These are phyloP conservation scores for Anthopleura xanthogrammica DNA, from an alignment of 92 coral and sea anemone species.

Conservation along the genomic window DNA sequence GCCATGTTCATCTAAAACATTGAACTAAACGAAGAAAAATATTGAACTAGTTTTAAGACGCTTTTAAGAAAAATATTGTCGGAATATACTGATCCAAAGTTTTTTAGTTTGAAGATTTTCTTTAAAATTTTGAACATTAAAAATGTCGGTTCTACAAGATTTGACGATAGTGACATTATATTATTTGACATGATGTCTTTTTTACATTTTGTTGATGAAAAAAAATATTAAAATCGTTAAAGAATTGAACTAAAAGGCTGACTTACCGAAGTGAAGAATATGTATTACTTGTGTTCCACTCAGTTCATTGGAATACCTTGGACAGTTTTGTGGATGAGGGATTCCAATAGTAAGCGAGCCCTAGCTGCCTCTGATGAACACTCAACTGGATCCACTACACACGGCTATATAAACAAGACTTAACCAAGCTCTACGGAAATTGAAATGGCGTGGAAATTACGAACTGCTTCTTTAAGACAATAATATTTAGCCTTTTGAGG, in stretches of 20 bases:
- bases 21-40: too few relatives aligned
- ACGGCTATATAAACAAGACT: conserved; percentile 29
- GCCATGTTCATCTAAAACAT: too few relatives aligned
- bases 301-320: conserved; percentile 19
- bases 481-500: conserved; percentile 37
- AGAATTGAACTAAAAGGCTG: neutral
- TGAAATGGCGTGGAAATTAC: conserved; percentile 32
- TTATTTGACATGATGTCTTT: neutral
- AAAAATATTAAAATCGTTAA: neutral
- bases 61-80: too few relatives aligned
- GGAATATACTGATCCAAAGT: too few relatives aligned
- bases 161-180: too few relatives aligned
- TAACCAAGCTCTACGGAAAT: conserved; percentile 38
- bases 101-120: too few relatives aligned
- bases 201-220: neutral
- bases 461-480: conserved; percentile 41
- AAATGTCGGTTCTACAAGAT: too few relatives aligned
- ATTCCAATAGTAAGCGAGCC: neutral
- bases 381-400: neutral
- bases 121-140: too few relatives aligned
- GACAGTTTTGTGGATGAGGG: neutral
- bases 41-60: too few relatives aligned
- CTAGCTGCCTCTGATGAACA: neutral
- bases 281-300: neutral
- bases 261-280: conserved; percentile 10